Conservation (phyloP, 2,113 vertebrate species). For the Gallinago jamesoni region DNA sequence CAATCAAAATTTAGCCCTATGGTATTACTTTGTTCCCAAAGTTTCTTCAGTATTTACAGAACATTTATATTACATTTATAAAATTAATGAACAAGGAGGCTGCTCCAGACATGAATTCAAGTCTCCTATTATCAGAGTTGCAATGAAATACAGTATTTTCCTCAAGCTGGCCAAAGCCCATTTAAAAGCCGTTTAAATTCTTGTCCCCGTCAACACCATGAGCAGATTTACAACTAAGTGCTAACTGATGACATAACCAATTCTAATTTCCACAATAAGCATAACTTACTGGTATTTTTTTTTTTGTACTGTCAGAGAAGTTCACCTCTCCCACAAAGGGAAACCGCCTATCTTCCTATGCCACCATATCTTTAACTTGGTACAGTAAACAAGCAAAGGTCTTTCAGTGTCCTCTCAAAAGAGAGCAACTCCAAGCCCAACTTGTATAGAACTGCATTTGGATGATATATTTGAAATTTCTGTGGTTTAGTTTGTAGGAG, state of each 20-base stretch:
- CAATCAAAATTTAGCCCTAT: background rate
- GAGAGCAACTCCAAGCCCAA: background rate
- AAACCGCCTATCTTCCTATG: background rate
- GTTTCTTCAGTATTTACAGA: background rate
- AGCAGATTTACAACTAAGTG: background rate
- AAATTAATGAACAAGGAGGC: background rate
- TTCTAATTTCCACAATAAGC: background rate
- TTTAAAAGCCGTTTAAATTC: background rate
- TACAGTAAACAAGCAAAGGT: background rate
- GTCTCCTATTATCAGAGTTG: background rate
- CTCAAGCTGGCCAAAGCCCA: background rate
- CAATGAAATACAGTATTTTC: background rate
- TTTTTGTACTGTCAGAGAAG: background rate
- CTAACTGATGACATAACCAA: background rate
- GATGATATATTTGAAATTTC: background rate
- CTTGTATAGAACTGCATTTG: background rate
- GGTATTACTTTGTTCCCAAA: background rate
- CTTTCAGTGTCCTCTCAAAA: background rate
- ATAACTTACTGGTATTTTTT: background rate
- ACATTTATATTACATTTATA: background rate
- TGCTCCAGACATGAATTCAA: background rate
- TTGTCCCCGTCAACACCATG: background rate
- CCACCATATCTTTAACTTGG: background rate
- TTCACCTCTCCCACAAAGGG: background rate
- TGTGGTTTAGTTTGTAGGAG: background rate